Conservation (phyloP, 2,888 invertebrate species). For the Phortica magna region DNA sequence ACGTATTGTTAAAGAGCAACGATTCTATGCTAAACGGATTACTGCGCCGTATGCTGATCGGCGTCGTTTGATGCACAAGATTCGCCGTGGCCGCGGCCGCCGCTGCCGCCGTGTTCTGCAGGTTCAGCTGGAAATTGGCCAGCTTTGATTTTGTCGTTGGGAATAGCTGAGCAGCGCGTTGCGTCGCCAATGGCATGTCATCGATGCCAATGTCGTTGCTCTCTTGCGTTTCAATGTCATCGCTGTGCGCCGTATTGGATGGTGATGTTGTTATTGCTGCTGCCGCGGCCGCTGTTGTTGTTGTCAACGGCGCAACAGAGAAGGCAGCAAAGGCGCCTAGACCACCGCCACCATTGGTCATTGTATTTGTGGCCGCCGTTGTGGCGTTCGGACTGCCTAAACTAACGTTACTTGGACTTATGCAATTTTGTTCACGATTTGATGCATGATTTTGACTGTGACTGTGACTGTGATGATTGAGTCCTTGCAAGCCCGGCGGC, state of each 20-base stretch:
- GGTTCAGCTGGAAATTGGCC: constrained; percentile 55
- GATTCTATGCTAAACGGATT: constrained; percentile 96
- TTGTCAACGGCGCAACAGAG: not conserved
- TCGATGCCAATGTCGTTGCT: not conserved
- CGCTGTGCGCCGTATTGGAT: not conserved
- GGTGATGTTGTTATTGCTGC: not conserved
- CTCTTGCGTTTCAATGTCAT: not conserved
- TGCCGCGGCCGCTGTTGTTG: constrained; percentile 9
- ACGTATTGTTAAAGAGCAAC: constrained; percentile 83
- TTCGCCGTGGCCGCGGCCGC: constrained; percentile 68
- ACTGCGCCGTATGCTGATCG: constrained; percentile 80
- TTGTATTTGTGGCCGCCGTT: constrained; percentile 41
- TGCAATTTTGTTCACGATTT: constrained; percentile 54
- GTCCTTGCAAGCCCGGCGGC: constrained; percentile 32
- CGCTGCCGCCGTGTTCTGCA: constrained; percentile 43
- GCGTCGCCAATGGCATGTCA: not conserved
- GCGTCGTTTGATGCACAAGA: constrained; percentile 78
- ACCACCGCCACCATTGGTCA: constrained; percentile 50
- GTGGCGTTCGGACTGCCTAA: constrained; percentile 61
- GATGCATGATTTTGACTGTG: not conserved
- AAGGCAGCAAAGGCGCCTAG: constrained; percentile 7
- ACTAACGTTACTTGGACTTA: constrained; percentile 56
- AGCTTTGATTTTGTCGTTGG: constrained; percentile 50
- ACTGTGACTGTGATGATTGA: not conserved
- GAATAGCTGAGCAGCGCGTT: constrained; percentile 45